Base-by-base conservation (phyloP, 2,888 invertebrate genomes). In the Stenchaetothrips biformis region DNA sequence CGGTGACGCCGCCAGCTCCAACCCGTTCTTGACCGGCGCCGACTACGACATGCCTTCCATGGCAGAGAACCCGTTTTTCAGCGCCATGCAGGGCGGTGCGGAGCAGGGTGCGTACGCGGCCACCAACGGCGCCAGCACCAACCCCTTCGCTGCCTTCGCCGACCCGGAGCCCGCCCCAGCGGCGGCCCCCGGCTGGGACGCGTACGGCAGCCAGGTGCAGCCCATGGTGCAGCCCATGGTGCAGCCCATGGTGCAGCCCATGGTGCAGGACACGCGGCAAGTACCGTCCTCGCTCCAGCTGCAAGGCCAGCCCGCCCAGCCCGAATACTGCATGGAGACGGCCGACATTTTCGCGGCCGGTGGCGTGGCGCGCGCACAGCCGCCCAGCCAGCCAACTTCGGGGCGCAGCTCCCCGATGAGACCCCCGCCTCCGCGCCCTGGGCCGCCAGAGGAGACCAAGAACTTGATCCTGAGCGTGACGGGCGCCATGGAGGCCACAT, bases 401-500 rank as follows among this genome's bases (percentile, higher is more conserved):
- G 37, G 67, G n/a, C 77, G 48, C 18, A 48, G 18, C 53, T 21
- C 48, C 16, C 67, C 21, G 48, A 79, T 11, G 37, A 89, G 89
- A 8, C 88, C 89, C 59, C 88, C 89, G 18, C 90, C 90, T 67
- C 88, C 90, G 0, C 86, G 89, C 3, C 90, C 92, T 21, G 91
- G 92, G 7, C 90, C 93, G 37, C 92, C 93, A 0, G 91, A 92
- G 82, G 94, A 94, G 86, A 96, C 96, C 0, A 94, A 95, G 88
- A 94, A 95, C 85, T 88, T 96, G 37, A 92, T 96, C 79, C 90
- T 93, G 83, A 94, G 94, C 53, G 95, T 96, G 0, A 95, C 96
- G 62, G 95, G 94, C 2, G 95, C 94, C 81, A 92, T 96, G 92
- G 95, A 96, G 85, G 94, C 94, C 79, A 94, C 95, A 0, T 95